Conservation (phyloP, 2,888 invertebrate species). For the Lepidochitona cinerea region DNA sequence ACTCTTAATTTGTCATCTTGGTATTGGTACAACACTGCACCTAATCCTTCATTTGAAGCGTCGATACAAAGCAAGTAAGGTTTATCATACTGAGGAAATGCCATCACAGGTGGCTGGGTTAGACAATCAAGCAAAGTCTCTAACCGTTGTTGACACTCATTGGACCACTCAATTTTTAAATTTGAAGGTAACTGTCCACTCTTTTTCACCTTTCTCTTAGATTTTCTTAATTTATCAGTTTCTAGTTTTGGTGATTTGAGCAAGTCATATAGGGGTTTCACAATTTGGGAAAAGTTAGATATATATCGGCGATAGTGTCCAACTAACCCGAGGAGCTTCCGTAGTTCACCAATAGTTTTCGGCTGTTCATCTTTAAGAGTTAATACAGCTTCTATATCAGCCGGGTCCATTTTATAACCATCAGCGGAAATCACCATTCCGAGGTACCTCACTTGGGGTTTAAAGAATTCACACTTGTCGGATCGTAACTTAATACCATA, state of each 20-base stretch:
- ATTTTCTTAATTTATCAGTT: not conserved
- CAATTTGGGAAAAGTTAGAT: not conserved
- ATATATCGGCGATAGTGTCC: not conserved
- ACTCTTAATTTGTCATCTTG: constrained; percentile 16
- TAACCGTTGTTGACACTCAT: constrained; percentile 13
- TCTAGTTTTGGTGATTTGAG: not conserved
- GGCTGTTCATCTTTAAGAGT: not conserved
- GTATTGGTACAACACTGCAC: constrained; percentile 28
- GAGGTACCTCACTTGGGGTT: not conserved
- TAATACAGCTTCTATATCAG: not conserved
- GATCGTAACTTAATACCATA: not conserved
- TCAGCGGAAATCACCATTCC: constrained; percentile 3
- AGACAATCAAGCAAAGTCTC: constrained; percentile 9
- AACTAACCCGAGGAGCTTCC: constrained; percentile 8
- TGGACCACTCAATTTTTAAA: not conserved
- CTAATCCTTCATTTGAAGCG: constrained; percentile 19
- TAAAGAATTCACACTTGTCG: not conserved
- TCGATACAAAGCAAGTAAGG: constrained; percentile 28
- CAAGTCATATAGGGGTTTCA: constrained; percentile 10
- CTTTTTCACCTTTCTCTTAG: not conserved
- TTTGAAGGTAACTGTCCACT: constrained; percentile 7
- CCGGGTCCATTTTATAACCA: not conserved
- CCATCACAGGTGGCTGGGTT: constrained; percentile 20
- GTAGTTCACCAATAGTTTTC: constrained; percentile 1
- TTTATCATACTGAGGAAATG: constrained; percentile 15